Percentiles rank a stretch among this genome's conserved stretches.
Conservation (phyloP, 2,888 invertebrate species). For the Stenodera caucasica region DNA sequence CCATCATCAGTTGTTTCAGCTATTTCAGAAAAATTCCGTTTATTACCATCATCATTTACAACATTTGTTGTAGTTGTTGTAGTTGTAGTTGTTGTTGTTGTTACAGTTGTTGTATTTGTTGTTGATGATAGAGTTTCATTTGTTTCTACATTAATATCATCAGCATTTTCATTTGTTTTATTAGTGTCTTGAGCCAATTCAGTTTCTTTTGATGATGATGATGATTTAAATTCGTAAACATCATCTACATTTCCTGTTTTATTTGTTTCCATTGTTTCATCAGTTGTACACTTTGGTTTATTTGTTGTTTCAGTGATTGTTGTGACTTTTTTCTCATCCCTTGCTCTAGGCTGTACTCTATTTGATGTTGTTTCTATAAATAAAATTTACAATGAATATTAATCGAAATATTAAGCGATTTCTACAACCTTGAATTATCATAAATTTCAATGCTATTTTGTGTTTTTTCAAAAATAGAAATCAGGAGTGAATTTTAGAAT, state of each 20-base stretch:
- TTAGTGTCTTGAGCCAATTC: conserved; percentile 52
- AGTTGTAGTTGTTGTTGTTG: background rate
- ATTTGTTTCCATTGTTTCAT: conserved; percentile 45
- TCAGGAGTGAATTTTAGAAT: background rate
- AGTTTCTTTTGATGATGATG: conserved; percentile 57
- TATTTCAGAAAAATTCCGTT: conserved; percentile 60
- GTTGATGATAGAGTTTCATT: background rate
- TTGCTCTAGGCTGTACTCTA: conserved; percentile 55
- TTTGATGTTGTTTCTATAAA: conserved; percentile 54
- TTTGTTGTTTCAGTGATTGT: conserved; percentile 38
- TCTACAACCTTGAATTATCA: background rate
- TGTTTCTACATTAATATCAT: conserved; percentile 49
- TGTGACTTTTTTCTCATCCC: conserved; percentile 62
- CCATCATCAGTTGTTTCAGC: conserved; percentile 60
- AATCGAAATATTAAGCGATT: too few relatives aligned
- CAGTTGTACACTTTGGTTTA: conserved; percentile 40
- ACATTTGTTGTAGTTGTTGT: conserved; percentile 22
- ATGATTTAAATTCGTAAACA: conserved; percentile 63
- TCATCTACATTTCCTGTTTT: conserved; percentile 52
- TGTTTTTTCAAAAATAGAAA: background rate
- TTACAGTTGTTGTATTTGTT: background rate
- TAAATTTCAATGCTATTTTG: background rate
- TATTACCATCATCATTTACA: conserved; percentile 47
- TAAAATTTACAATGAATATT: too few relatives aligned
- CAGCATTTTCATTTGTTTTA: conserved; percentile 27